Evolutionary conservation across 2,888 invertebrate species (phyloP).

Genomic region (Chirona hameri): DNA sequence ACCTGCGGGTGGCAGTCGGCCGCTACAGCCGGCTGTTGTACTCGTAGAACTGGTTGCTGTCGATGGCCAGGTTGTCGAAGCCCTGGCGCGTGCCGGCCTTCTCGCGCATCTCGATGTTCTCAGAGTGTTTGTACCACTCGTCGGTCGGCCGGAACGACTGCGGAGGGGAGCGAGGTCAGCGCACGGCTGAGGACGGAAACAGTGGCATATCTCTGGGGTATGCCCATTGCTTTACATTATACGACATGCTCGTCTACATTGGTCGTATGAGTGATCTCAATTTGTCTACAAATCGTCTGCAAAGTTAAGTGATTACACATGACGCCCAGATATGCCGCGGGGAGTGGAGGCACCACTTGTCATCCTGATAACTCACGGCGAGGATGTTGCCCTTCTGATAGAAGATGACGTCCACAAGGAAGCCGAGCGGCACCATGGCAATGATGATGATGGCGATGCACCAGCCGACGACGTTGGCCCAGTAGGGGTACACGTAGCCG

Average conservation of each 20-base stretch:
- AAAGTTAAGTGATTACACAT: no score
- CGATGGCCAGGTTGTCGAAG: conserved; percentile 27
- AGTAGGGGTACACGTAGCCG: conserved; percentile 70
- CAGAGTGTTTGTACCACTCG: conserved; percentile 4
- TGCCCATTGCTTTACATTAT: no score
- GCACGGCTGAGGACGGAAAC: no score
- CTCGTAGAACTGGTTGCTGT: conserved; percentile 25
- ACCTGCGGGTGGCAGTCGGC: background rate
- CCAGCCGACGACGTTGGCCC: conserved; percentile 77
- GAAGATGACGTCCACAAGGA: background rate
- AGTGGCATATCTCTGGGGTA: no score
- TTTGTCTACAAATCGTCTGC: no score
- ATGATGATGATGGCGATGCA: conserved; percentile 69
- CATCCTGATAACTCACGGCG: background rate
- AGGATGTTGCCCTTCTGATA: background rate
- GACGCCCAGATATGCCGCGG: no score
- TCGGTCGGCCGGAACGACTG: background rate
- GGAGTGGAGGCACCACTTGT: no score
- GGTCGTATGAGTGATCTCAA: no score
- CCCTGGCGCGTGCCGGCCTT: background rate
- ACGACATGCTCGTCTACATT: no score
- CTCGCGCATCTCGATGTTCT: background rate
- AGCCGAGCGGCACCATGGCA: conserved; percentile 55
- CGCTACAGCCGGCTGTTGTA: background rate
- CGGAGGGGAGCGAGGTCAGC: background rate